Evolutionary conservation across 2,888 invertebrate species (phyloP), one percentile per base, ranked within the genome.

Genomic region (Chorisops tibialis): DNA sequence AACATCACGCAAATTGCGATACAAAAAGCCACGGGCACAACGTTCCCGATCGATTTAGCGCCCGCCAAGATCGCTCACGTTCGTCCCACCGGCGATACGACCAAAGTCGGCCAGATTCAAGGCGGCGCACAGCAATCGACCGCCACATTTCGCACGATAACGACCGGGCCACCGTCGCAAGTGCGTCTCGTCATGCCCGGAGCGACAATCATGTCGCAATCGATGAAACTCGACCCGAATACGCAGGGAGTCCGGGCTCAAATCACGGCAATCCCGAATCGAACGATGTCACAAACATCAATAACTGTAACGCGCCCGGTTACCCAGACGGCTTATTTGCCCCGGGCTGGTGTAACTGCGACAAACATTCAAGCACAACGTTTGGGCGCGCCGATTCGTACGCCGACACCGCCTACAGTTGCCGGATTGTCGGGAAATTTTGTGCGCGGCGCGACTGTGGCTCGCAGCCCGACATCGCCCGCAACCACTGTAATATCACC

Each of bases 31-130:
- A 35, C 50, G 30, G 56, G 60, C 37, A 51, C 24, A 38, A 67
- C 60, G 63, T 69, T 69, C 65, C 80, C 79, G 61, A 71, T 80
- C 67, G 79, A 79, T 72, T 72, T 81, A 71, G 81, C 82, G 68
- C 75, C 80, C 66, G 81, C 75, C 63, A 80, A 82, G 75, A 77
- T 82, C 61, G 77, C 80, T 4, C 76, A 80, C 65, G 78, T 81
- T 16, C 80, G 82, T 68, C 73, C 81, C 45, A 75, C 79, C 56
- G 79, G 80, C 62, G 75, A 61, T 2, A 50, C 59, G 41, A 14
- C 54, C 7, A 59, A 59, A 35, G 59, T 63, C 16, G 59, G 52
- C 4, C 21, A 59, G 7, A 37, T 38, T 14, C 51, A 52, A 37
- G 66, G 66, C 49, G 30, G 50, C 2, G 4, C 49, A n/a, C 69